Base-by-base conservation (phyloP, 2,113 vertebrate species). In the Daboia siamensis region DNA sequence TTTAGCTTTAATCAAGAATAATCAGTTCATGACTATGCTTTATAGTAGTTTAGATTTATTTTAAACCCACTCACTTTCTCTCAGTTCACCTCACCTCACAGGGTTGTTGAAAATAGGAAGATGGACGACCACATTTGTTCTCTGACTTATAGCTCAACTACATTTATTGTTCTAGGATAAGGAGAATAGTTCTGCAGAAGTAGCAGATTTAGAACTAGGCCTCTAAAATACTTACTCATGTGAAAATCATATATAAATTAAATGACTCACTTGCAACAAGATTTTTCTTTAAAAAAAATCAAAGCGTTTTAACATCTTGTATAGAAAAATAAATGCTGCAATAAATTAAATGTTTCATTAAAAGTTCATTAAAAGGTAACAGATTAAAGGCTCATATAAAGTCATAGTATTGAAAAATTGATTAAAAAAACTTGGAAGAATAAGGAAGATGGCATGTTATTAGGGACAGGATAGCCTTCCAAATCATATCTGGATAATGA, bases 101-200 rank as follows among this genome's bases (percentile, higher is more conserved):
- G 61, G 59, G 59, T 61, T 11, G 61, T 69, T 29, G 61, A 69
- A 64, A 29, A 64, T 64, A 64, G 26, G 26, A 64, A 26, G 59
- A 69, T 26, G 10, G 29, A 69, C 0, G 11, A 29, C 5, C 13
- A 69, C 61, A 69, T 69, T 69, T n/a, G 29, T 69, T n/a, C 12
- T 0, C 61, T 3, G 12, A 12, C 29, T 69, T 69, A 69, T 7
- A 48, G 51, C 26, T 54, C 29, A 33, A 5, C 7, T 39, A 90
- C 8, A 91, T 23, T 86, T 61, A 29, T 84, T 93, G 92, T 87
- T 93, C 59, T 89, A 51, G 90, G 39, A 9, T 86, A 86, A 64
- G 51, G 90, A 93, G 23, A 44, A 0, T 33, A 95, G 93, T 1
- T 24, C 92, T 93, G 57, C 93, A n/a, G 91, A 94, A 93, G 86